Evolutionary conservation across 2,113 vertebrate genomes (phyloP).

Genomic region (Centrocercus urophasianus): DNA sequence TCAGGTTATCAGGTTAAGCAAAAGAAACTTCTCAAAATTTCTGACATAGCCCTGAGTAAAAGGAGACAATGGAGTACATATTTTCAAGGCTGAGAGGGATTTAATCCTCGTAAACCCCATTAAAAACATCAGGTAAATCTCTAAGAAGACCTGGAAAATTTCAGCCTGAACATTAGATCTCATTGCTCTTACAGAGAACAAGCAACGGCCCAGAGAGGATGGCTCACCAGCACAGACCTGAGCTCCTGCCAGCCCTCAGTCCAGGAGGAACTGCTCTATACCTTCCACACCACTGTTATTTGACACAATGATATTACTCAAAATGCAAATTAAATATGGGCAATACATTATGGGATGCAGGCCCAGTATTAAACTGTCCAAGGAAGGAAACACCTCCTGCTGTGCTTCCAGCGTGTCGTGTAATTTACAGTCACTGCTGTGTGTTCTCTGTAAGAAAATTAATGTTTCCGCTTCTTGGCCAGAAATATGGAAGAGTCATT

Average conservation of each 20-base stretch:
- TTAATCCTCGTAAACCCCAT: not conserved
- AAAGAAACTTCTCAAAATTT: not conserved
- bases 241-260: not conserved
- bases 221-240: not conserved
- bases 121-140: not conserved
- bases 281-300: not conserved
- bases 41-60: not conserved
- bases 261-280: not conserved
- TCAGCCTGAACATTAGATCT: not conserved
- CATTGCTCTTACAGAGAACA: not conserved
- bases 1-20: not conserved
- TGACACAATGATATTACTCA: not conserved
- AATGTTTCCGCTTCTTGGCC: not conserved
- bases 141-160: not conserved
- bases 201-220: not conserved
- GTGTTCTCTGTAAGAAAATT: conserved; percentile 11
- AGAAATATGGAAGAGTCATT: conserved; percentile 9
- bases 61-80: not conserved
- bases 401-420: not conserved
- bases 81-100: not conserved
- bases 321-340: not conserved
- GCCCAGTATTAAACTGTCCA: not conserved
- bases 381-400: not conserved
- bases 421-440: conserved; percentile 2
- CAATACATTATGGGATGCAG: not conserved